Conservation (phyloP, 2,113 vertebrate species). For the Pithys albifrons region DNA sequence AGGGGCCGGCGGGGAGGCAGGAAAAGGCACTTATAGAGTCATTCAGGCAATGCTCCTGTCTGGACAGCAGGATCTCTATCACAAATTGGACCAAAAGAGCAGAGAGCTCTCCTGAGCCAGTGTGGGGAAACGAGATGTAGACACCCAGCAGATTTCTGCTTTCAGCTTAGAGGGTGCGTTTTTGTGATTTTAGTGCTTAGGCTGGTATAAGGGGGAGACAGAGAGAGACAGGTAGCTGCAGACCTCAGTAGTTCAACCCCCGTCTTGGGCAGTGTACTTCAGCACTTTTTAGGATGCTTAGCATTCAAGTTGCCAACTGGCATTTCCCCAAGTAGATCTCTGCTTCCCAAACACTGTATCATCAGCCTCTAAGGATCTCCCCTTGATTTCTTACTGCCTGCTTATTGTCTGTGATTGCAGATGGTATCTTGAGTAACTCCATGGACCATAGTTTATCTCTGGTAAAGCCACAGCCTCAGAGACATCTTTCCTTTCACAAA, state of each 20-base stretch:
- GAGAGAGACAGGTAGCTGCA: not conserved
- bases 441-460: not conserved
- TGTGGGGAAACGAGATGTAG: not conserved
- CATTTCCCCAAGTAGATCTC: not conserved
- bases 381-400: not conserved
- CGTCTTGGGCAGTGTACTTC: not conserved
- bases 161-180: not conserved
- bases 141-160: not conserved
- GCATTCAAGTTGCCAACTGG: not conserved
- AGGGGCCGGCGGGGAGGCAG: not conserved
- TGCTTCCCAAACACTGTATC: not conserved
- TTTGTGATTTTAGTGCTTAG: not conserved
- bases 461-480: not conserved
- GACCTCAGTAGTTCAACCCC: not conserved
- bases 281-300: not conserved
- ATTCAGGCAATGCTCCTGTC: not conserved
- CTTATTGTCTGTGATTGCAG: not conserved
- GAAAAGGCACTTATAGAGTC: slow-evolving; percentile 60
- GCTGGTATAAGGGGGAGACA: not conserved
- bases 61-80: slow-evolving; percentile 10
- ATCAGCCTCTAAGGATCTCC: not conserved
- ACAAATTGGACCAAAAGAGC: not conserved
- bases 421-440: not conserved
- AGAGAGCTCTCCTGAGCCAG: not conserved
- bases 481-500: not conserved